Conservation (phyloP, 2,797 vertebrate species). For the Meriones psammophilus region DNA sequence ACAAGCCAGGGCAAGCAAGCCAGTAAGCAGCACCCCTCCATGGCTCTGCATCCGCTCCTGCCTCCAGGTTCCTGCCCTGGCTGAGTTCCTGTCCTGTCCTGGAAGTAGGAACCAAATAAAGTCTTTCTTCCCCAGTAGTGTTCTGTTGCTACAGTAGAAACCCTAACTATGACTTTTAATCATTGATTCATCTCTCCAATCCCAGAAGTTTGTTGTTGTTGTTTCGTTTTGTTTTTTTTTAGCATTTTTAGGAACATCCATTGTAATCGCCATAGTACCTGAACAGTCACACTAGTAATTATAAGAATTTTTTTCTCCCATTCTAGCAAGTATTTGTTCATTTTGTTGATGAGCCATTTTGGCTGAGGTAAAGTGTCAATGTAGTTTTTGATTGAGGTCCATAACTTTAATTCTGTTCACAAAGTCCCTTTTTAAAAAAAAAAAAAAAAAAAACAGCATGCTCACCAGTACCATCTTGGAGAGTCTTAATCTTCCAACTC, state of each 20-base stretch:
- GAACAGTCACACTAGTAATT: neutral
- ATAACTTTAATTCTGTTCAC: neutral
- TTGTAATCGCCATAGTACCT: neutral
- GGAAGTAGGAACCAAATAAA: neutral
- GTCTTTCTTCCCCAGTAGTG: too few relatives aligned
- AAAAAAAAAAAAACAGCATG: neutral
- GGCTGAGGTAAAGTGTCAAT: neutral
- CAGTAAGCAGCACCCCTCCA: neutral
- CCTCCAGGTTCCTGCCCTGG: neutral
- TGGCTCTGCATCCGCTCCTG: neutral
- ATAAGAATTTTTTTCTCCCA: neutral
- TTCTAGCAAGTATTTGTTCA: neutral
- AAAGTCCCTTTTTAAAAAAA: slow-evolving; percentile 14
- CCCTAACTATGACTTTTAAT: neutral
- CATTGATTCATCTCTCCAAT: neutral
- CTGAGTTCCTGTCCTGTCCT: neutral
- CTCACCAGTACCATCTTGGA: neutral
- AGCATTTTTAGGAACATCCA: neutral
- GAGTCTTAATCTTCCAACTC: neutral
- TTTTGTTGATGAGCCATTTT: neutral
- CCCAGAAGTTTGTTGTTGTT: neutral
- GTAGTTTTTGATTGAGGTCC: neutral
- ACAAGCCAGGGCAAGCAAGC: neutral
- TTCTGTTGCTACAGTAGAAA: neutral
- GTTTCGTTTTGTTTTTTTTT: neutral